Evolutionary conservation across 1,140 invertebrate genomes (phyloP).

Genomic region (Musca vetustissima): DNA sequence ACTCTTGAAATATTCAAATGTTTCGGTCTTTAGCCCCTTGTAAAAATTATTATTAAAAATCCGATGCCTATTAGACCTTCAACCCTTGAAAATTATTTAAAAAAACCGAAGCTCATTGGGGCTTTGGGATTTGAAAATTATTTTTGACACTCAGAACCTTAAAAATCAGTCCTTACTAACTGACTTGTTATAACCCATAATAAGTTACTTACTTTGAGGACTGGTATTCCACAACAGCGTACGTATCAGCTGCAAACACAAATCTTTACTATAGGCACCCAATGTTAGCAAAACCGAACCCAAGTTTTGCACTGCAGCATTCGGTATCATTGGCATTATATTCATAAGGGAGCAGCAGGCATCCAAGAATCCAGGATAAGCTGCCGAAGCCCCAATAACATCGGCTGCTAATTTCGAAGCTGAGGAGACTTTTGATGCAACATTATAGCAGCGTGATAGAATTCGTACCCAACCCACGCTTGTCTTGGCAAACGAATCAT

Average conservation of each 20-base stretch:
- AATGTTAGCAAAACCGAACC: constrained; percentile 66
- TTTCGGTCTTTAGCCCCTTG: no score
- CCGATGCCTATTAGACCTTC: no score
- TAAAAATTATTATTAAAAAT: no score
- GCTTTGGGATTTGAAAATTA: no score
- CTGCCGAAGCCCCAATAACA: constrained; percentile 65
- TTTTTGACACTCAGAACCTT: no score
- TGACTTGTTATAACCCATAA: background rate
- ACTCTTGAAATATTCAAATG: no score
- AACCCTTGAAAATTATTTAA: no score
- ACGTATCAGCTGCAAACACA: constrained; percentile 63
- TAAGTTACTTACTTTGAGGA: constrained; percentile 42
- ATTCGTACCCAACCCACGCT: constrained; percentile 54
- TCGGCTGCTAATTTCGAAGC: constrained; percentile 56
- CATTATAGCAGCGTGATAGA: constrained; percentile 48
- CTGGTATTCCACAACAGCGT: constrained; percentile 62
- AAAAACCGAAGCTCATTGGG: no score
- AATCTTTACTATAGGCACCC: constrained; percentile 62
- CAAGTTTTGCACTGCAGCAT: constrained; percentile 64
- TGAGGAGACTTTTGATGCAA: constrained; percentile 39
- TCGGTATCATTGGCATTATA: constrained; percentile 65
- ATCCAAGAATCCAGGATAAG: constrained; percentile 68
- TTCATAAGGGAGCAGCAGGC: constrained; percentile 75
- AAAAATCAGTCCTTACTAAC: no score
- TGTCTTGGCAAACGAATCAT: constrained; percentile 52